Evolutionary conservation across 35 echinoderm and acorn worm species (phyloP).

Genomic region (Apostichopus californicus): DNA sequence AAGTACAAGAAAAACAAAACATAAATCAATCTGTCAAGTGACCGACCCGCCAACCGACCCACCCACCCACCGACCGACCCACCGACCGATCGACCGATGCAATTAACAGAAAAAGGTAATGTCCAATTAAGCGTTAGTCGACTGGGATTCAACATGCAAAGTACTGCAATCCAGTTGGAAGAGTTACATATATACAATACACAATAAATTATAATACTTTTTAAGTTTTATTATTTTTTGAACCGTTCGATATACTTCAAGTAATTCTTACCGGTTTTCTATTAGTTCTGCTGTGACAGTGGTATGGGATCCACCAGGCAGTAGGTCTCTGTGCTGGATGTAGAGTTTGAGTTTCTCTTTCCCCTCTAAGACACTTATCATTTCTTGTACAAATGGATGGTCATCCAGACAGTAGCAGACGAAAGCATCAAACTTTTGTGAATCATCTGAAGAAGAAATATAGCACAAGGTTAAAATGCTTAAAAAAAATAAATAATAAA

Average conservation of each 20-base stretch:
- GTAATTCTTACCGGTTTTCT: conserved; percentile 67
- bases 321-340: conserved; percentile 65
- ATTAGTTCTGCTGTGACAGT: conserved; percentile 82
- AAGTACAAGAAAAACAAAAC: background rate
- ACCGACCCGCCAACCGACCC: background rate
- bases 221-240: too few species aligned
- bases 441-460: background rate
- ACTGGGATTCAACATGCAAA: too few species aligned
- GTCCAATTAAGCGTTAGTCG: too few species aligned
- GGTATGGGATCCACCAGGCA: conserved; percentile 78
- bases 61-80: too few species aligned
- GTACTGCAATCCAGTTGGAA: background rate
- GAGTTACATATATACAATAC: background rate
- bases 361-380: conserved; percentile 68
- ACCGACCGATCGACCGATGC: background rate
- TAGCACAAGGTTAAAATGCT: too few species aligned
- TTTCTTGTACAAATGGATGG: conserved; percentile 65
- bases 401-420: conserved; percentile 75
- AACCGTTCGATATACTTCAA: too few species aligned
- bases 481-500: too few species aligned
- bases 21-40: background rate
- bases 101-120: background rate
- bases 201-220: background rate
- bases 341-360: conserved; percentile 76
- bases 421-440: conserved; percentile 82